These are phyloP conservation scores for Lutraria lutraria DNA, from an alignment of 2,888 invertebrate species.

Conservation along the genomic window DNA sequence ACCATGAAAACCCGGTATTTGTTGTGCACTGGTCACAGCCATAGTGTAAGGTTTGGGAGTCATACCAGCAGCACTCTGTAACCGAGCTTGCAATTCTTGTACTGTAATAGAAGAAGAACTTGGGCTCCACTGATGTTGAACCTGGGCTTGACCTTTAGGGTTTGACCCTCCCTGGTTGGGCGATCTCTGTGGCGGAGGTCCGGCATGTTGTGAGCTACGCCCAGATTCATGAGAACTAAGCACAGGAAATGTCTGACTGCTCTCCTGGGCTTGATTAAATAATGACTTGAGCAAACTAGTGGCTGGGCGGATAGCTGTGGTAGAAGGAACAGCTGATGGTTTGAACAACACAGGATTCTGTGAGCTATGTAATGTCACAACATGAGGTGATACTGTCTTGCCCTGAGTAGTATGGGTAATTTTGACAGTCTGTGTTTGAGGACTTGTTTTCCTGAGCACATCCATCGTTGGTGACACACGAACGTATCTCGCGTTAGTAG, in stretches of 20 bases:
- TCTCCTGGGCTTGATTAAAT: conserved; percentile 52
- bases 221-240: not conserved
- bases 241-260: conserved; percentile 15
- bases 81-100: conserved; percentile 39
- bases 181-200: conserved; percentile 26
- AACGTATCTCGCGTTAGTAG: not conserved
- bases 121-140: conserved; percentile 29
- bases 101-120: conserved; percentile 4
- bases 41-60: conserved; percentile 29
- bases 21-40: conserved; percentile 32
- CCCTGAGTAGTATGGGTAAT: conserved; percentile 50
- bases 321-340: conserved; percentile 26
- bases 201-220: not conserved
- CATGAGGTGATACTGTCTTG: conserved; percentile 31
- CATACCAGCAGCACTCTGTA: conserved; percentile 46
- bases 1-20: conserved; percentile 46
- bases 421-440: conserved; percentile 50
- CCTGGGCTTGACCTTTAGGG: conserved; percentile 20
- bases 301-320: conserved; percentile 48
- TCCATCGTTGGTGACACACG: conserved; percentile 36
- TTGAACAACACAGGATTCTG: conserved; percentile 48
- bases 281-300: conserved; percentile 54
- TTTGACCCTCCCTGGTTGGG: conserved; percentile 24
- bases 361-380: conserved; percentile 41
- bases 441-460: conserved; percentile 66